Base-by-base conservation (phyloP, 2,113 vertebrate genomes). In the Phylloscopus whistleri region DNA sequence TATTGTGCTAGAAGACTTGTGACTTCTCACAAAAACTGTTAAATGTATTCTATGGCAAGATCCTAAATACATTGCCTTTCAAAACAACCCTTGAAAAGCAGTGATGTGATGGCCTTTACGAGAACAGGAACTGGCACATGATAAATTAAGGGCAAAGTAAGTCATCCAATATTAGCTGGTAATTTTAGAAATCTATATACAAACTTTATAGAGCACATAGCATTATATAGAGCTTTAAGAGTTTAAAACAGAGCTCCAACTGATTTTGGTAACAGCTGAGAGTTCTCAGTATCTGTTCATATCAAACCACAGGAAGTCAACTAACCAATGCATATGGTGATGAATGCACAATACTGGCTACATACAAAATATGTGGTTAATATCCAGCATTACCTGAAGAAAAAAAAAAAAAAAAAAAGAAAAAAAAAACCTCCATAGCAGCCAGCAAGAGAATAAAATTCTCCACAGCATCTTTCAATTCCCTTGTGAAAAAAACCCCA, bases 281-380 rank as follows among this genome's bases (percentile, higher is more conserved):
- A 93, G 37, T 51, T 89, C 60, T 93, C 73, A 39, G 14, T 55
- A 81, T 89, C 89, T 87, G 84, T 51, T 72, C 48, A 18, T 35
- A 90, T 68, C 84, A 82, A 95, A 87, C 78, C 69, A 84, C 52
- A 75, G 78, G 78, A 94, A 94, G 78, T 79, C 58, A 87, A 51
- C 72, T 23, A 73, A 58, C 69, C 64, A 52, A 89, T 89, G 52
- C 39, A 48, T 37, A 44, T 20, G 60, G 81, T 28, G 66, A 93
- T 76, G 46, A 83, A 79, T 0, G 0, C 52, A 81, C 52, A 94
- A 18, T n/a, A 78, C 35, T 52, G 58, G 52, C 63, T 76, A 79
- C 26, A 31, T 62, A 68, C 15, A 76, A 84, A 93, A 66, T 30
- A 72, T 1, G 24, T 22, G 35, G 74, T 72, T 83, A 82, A 84